A percentile compares a stretch with the other conserved stretches of the same genome.
Evolutionary conservation across 2,888 invertebrate species (phyloP).

Genomic region (Cryptops parisi): DNA sequence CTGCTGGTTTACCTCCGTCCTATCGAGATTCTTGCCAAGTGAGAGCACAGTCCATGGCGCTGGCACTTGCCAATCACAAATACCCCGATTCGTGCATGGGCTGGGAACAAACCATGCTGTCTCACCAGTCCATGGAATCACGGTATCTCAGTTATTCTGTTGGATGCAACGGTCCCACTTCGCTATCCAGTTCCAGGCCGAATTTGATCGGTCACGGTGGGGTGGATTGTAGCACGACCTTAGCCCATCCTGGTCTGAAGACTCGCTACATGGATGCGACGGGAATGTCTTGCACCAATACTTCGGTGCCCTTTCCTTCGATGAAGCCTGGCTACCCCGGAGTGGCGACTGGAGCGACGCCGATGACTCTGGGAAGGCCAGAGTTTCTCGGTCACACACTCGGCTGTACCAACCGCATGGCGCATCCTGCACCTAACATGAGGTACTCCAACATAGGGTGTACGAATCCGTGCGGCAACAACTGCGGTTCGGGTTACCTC

Average conservation of each 20-base stretch:
- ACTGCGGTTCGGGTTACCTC: conserved; percentile 5
- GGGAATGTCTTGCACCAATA: conserved; percentile 11
- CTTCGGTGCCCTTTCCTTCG: conserved; percentile 9
- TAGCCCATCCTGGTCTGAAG: conserved; percentile 9
- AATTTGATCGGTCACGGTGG: conserved; percentile 11
- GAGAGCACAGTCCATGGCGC: conserved; percentile 13
- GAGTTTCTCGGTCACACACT: conserved; percentile 8
- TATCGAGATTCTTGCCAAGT: conserved; percentile 13
- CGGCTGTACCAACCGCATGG: conserved; percentile 7
- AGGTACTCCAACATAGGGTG: conserved; percentile 10
- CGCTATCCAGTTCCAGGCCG: background rate
- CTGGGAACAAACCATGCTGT: conserved; percentile 9
- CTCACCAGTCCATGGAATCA: conserved; percentile 11
- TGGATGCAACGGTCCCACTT: conserved; percentile 5
- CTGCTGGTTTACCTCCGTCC: conserved; percentile 13
- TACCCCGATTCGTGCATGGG: conserved; percentile 11
- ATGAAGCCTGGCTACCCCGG: conserved; percentile 10
- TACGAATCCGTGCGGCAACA: conserved; percentile 7
- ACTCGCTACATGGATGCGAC: conserved; percentile 9
- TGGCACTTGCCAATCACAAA: conserved; percentile 12
- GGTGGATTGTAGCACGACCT: conserved; percentile 6
- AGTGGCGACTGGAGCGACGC: background rate
- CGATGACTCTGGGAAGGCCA: conserved; percentile 4
- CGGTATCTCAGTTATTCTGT: conserved; percentile 9
- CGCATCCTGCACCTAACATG: conserved; percentile 10